phyloP scores from a whole-genome alignment of 2,797 vertebrate species.

The Chanos chanos region DNA sequence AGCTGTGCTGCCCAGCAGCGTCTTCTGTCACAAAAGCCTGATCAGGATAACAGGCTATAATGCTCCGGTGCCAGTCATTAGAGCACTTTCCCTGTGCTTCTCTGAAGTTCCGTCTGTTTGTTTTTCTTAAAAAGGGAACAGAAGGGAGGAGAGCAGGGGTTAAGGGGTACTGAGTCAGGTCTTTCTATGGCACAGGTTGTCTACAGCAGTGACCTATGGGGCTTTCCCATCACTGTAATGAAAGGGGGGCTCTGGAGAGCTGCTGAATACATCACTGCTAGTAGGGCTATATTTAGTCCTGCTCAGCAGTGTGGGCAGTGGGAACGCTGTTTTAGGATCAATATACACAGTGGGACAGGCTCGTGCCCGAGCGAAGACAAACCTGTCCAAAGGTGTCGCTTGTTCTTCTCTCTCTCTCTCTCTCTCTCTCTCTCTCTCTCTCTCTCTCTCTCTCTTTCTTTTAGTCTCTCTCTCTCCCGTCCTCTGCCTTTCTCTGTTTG shows the following conservation, averaged over 20 bases:
- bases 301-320: conserved; percentile 14
- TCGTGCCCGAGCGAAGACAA: background rate
- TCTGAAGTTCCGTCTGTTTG: conserved; percentile 2
- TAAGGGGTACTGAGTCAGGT: background rate
- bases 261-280: conserved; percentile 19
- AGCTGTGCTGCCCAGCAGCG: too few relatives aligned
- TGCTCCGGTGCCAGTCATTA: too few relatives aligned
- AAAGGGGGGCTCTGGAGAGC: conserved; percentile 21
- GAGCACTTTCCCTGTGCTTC: too few relatives aligned
- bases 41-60: too few relatives aligned
- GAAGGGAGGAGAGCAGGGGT: background rate
- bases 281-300: conserved; percentile 33
- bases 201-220: conserved; percentile 31
- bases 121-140: background rate
- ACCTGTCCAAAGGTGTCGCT: conserved; percentile 16
- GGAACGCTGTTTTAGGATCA: conserved; percentile 4
- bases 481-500: too few relatives aligned
- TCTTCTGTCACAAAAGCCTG: too few relatives aligned
- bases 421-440: background rate
- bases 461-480: background rate
- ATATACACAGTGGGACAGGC: conserved; percentile 7
- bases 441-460: background rate
- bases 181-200: conserved; percentile 8
- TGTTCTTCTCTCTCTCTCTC: background rate
- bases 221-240: conserved; percentile 37